A percentile compares a stretch with the other conserved stretches of the same genome.
These are phyloP conservation scores for Therioaphis trifolii DNA, from an alignment of 2,888 invertebrate species.

Conservation along the genomic window DNA sequence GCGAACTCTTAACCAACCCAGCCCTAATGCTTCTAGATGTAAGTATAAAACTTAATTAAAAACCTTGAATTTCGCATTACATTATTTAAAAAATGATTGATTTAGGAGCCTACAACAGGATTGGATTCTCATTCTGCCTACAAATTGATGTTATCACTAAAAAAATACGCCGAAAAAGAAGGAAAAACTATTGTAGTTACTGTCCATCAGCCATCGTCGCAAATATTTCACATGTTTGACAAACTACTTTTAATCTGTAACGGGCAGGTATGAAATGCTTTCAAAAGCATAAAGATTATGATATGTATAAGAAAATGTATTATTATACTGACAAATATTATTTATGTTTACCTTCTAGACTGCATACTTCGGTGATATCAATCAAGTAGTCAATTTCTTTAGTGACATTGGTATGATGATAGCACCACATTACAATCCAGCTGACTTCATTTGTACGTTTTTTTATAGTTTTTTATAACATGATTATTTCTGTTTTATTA, in stretches of 20 bases:
- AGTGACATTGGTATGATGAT: conserved; percentile 78
- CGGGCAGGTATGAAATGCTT: conserved; percentile 71
- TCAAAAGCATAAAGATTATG: too few relatives aligned
- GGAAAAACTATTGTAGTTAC: conserved; percentile 83
- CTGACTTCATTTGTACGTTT: conserved; percentile 82
- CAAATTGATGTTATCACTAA: conserved; percentile 79
- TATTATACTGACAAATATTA: conserved; percentile 17
- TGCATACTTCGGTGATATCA: conserved; percentile 81
- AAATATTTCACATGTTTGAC: conserved; percentile 86
- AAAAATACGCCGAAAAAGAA: conserved; percentile 79
- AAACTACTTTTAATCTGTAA: conserved; percentile 78
- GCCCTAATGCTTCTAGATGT: conserved; percentile 83
- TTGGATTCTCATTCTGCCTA: conserved; percentile 84
- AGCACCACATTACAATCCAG: conserved; percentile 83
- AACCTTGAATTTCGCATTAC: not conserved
- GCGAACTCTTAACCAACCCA: conserved; percentile 84
- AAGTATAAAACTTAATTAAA: conserved; percentile 69
- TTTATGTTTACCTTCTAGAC: conserved; percentile 69
- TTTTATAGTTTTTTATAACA: not conserved
- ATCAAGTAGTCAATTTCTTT: conserved; percentile 80
- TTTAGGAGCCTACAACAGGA: conserved; percentile 84
- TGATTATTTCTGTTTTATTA: too few relatives aligned
- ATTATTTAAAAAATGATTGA: not conserved
- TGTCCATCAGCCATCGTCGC: conserved; percentile 85
- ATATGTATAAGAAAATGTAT: not conserved